A percentile compares a stretch with the other conserved stretches of the same genome.
phyloP scores from a whole-genome alignment of 2,888 invertebrate genomes.

The Chaitophorus viminalis region DNA sequence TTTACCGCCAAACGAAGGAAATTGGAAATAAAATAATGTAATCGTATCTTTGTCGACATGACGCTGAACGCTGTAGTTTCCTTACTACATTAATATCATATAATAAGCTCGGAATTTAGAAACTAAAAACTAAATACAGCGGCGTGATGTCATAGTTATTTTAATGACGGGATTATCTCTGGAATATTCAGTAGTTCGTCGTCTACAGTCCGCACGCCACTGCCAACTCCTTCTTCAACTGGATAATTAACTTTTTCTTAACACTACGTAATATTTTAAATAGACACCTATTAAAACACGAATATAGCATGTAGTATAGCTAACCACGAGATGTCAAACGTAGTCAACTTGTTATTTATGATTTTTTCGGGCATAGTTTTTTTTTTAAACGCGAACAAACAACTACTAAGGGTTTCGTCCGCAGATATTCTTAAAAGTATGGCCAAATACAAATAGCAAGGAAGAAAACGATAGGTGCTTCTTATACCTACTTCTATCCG shows the following conservation, averaged over 20 bases:
- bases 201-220: background rate
- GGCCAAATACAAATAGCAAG: too few species aligned
- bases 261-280: background rate
- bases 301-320: background rate
- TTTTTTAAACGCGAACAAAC: background rate
- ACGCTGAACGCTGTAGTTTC: background rate
- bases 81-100: too few species aligned
- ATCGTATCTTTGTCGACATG: background rate
- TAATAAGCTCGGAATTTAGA: too few species aligned
- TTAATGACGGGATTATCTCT: constrained; percentile 26
- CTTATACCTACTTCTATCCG: too few species aligned
- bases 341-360: background rate
- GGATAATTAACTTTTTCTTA: background rate
- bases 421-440: background rate
- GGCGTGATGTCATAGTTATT: constrained; percentile 5
- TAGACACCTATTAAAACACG: background rate
- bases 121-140: background rate
- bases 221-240: background rate
- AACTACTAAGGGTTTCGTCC: background rate
- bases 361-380: background rate
- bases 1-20: too few species aligned
- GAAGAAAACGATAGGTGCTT: too few species aligned
- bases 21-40: background rate
- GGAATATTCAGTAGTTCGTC: background rate
- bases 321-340: background rate